phyloP scores from a whole-genome alignment of 1,140 invertebrate genomes.

The Sycophaga agraensis region DNA sequence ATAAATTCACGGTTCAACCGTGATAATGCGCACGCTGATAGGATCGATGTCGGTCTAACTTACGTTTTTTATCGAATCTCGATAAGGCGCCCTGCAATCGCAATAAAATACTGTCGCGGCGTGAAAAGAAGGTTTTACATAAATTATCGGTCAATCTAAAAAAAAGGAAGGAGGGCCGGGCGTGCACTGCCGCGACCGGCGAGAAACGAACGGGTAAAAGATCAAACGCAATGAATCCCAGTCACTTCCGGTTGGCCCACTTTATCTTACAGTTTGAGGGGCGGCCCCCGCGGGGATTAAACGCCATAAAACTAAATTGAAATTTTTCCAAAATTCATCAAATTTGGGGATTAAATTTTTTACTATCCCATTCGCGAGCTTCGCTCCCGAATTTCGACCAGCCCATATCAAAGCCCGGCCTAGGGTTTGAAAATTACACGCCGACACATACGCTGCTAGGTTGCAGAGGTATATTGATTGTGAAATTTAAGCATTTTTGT shows the following conservation, averaged over 20 bases:
- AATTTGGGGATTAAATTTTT: too few relatives aligned
- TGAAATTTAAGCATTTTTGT: too few relatives aligned
- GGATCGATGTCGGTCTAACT: conserved; percentile 23
- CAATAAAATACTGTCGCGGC: conserved; percentile 26
- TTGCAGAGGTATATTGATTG: too few relatives aligned
- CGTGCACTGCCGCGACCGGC: too few relatives aligned
- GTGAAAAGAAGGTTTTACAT: conserved; percentile 28
- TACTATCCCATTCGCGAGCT: too few relatives aligned
- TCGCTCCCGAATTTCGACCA: too few relatives aligned
- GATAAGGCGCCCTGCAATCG: conserved; percentile 21
- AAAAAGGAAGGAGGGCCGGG: conserved; percentile 8
- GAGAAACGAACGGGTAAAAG: background rate
- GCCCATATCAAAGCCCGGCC: too few relatives aligned
- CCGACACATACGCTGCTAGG: too few relatives aligned
- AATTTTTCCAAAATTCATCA: too few relatives aligned
- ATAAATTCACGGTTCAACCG: conserved; percentile 25
- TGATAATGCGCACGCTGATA: conserved; percentile 26
- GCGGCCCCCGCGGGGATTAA: background rate
- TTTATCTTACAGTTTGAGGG: too few relatives aligned
- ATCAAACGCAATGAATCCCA: conserved; percentile 1
- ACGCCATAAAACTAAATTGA: conserved; percentile 1
- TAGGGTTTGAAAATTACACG: too few relatives aligned
- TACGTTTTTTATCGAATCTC: conserved; percentile 29
- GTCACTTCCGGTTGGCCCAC: conserved; percentile 7
- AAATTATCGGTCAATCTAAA: conserved; percentile 23